Evolutionary conservation across 2,797 vertebrate species (phyloP).

Genomic region (Megalops cyprinoides): DNA sequence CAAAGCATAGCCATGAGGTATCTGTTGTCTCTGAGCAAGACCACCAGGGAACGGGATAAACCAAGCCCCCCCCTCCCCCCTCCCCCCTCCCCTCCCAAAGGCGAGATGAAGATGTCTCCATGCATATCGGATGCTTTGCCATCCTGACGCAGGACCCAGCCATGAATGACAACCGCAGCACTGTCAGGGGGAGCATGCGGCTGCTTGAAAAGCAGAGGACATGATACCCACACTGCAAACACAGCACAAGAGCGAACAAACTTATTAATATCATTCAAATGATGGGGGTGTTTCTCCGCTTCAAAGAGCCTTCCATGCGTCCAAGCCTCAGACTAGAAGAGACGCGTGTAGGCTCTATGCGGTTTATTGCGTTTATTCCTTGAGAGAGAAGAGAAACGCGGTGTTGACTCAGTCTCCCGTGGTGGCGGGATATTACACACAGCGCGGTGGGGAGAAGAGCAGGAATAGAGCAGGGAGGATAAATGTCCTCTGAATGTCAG

Average conservation of each 20-base stretch:
- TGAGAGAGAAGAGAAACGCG: neutral
- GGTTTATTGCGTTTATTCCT: neutral
- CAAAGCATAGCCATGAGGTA: neutral
- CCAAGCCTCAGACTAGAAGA: neutral
- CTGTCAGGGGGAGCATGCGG: neutral
- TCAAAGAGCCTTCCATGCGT: neutral
- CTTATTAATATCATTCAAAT: neutral
- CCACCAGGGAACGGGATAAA: neutral
- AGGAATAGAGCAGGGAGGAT: constrained; percentile 8
- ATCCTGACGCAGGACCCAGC: neutral
- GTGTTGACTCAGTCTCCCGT: constrained; percentile 18
- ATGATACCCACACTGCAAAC: neutral
- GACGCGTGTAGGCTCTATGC: neutral
- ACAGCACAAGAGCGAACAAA: neutral
- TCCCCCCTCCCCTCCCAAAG: neutral
- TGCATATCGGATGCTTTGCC: neutral
- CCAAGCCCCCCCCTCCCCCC: neutral
- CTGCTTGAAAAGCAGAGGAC: neutral
- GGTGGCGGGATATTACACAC: constrained; percentile 2
- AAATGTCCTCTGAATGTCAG: constrained; percentile 16
- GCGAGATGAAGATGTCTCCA: neutral
- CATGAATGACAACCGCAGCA: neutral
- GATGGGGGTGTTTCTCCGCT: neutral
- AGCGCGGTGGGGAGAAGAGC: neutral
- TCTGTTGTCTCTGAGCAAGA: neutral